Percentiles rank a stretch among this genome's conserved stretches.
These are phyloP conservation scores for Colletes gigas DNA, from an alignment of 1,140 invertebrate species.

Conservation along the genomic window DNA sequence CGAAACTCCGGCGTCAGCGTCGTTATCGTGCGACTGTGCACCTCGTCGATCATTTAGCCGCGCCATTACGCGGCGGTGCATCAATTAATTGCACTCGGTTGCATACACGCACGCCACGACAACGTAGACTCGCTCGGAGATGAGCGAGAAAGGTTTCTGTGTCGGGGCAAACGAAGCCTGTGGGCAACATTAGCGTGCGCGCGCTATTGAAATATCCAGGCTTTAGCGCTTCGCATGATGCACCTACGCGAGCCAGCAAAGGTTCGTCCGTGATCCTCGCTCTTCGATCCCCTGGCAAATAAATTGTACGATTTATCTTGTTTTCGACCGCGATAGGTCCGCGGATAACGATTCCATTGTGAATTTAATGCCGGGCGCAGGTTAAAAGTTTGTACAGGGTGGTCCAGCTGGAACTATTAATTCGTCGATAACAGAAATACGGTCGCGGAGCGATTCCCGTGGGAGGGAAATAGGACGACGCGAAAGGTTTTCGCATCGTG, in stretches of 20 bases:
- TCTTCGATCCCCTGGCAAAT: not conserved
- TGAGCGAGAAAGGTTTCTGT: constrained; percentile 55
- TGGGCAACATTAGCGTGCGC: constrained; percentile 44
- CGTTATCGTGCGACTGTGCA: constrained; percentile 44
- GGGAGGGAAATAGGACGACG: no score
- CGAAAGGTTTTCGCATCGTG: no score
- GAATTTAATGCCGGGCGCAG: not conserved
- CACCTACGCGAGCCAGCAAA: constrained; percentile 31
- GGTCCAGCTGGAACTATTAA: not conserved
- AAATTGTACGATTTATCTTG: constrained; percentile 35
- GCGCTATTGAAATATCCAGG: constrained; percentile 37
- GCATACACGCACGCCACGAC: not conserved
- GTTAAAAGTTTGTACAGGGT: constrained; percentile 1
- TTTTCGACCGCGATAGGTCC: constrained; percentile 21
- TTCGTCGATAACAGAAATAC: no score
- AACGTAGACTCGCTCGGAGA: constrained; percentile 10
- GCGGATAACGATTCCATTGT: constrained; percentile 43
- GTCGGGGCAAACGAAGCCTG: constrained; percentile 48
- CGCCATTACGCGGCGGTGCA: constrained; percentile 54
- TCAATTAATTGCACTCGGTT: constrained; percentile 51
- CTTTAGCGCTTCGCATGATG: constrained; percentile 19
- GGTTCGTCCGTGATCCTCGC: not conserved
- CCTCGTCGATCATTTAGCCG: constrained; percentile 59
- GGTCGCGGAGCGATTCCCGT: no score
- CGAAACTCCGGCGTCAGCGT: constrained; percentile 17